Base-by-base conservation (phyloP, 2,888 invertebrate genomes). In the Parthenolecanium corni region DNA sequence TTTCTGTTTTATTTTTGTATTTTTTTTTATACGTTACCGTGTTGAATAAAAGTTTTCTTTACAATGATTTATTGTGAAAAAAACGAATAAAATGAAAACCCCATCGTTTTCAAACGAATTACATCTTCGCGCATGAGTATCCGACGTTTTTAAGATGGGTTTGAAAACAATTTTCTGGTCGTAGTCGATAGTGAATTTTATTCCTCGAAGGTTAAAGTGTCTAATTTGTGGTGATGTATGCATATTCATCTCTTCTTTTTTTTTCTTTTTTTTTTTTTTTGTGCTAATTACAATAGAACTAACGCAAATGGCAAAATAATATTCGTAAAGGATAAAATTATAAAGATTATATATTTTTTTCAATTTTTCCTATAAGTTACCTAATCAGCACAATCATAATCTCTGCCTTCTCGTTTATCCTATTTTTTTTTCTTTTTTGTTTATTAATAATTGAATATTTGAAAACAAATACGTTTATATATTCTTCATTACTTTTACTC, bases 361-460 rank as follows among this genome's bases (percentile, higher is more conserved):
- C 4, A 16, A 9, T 42, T 42, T 42, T 42, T 42, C 18, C 44
- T 18, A 42, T 42, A 14, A 42, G 44, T 42, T 42, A 42, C 44
- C 44, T 42, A 18, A 42, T 42, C n/a, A 42, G 44, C 44, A 42
- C 44, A 42, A 42, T 42, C 44, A 42, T 42, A 42, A 42, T 42
- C 44, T 42, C 44, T 42, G 44, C 44, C 44, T 42, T 42, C 18
- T 18, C 44, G 5, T 42, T 42, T 42, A 14, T 42, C 18, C 18
- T 42, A 16, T 42, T 18, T 16, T 42, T 42, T 42, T 42, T 42
- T 5, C 44, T 42, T 18, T 16, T 18, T 42, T 42, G 18, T 42
- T 42, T 42, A 42, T 16, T 42, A 42, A 16, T 42, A 9, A 11
- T 42, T 42, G n/a, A 4, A 42, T 42, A 42, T 18, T 16, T 42